Conservation (phyloP, 2,797 vertebrate genomes). For the Delichon dasypus region DNA sequence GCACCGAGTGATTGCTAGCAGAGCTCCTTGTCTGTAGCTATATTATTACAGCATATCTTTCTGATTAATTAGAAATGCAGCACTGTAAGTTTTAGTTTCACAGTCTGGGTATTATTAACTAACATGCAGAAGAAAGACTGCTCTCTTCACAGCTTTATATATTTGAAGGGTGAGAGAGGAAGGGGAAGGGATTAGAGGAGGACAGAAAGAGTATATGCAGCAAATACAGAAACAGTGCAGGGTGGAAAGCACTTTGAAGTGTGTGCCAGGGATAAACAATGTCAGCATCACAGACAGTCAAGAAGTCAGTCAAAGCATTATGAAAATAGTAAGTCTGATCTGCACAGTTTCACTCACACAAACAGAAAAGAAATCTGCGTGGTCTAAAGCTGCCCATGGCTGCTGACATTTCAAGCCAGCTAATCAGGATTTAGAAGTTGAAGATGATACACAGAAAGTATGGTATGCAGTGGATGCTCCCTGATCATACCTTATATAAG, state of each 20-base stretch:
- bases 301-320: background rate
- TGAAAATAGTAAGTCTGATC: background rate
- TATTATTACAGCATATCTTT: background rate
- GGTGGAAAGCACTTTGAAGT: background rate
- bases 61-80: slow-evolving; percentile 38
- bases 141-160: background rate
- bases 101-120: slow-evolving; percentile 6
- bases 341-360: background rate
- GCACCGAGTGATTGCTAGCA: background rate
- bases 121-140: background rate
- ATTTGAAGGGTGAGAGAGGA: background rate
- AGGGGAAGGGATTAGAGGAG: background rate
- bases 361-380: background rate
- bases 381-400: background rate
- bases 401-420: slow-evolving; percentile 37
- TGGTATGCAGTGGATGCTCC: background rate
- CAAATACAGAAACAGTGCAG: background rate
- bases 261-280: background rate
- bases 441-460: background rate
- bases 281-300: background rate
- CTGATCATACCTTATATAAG: background rate
- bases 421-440: slow-evolving; percentile 24
- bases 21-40: slow-evolving; percentile 1
- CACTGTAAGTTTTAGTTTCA: background rate
- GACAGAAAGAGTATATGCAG: background rate